phyloP scores from a whole-genome alignment of 2,888 invertebrate genomes.

The Mylabris sibirica region DNA sequence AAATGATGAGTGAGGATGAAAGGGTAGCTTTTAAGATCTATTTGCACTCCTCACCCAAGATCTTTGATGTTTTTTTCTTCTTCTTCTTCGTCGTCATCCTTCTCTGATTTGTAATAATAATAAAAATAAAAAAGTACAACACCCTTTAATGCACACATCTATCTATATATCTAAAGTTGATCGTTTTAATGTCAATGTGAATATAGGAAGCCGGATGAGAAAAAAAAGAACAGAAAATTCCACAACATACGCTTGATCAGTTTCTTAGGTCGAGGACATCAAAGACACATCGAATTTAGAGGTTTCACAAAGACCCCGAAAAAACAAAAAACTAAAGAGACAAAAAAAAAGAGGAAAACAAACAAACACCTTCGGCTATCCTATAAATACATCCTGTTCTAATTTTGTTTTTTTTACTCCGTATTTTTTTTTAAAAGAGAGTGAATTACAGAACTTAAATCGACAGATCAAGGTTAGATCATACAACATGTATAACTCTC shows the following conservation, averaged over 20 bases:
- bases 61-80: slow-evolving; percentile 19
- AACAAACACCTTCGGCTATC: background rate
- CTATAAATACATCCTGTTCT: background rate
- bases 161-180: background rate
- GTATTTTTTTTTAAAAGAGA: background rate
- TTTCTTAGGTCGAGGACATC: background rate
- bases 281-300: background rate
- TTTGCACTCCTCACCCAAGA: slow-evolving; percentile 22
- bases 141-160: no score
- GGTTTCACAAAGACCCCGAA: background rate
- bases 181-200: background rate
- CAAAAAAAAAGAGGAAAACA: background rate
- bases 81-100: no score
- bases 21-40: slow-evolving; percentile 18
- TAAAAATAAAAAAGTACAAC: background rate
- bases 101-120: background rate
- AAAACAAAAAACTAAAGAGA: background rate
- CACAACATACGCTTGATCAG: slow-evolving; percentile 1
- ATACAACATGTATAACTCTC: background rate
- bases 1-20: slow-evolving; percentile 3
- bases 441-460: background rate
- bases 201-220: background rate
- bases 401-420: background rate
- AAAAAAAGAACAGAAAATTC: background rate
- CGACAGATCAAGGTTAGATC: background rate